Conservation (phyloP, 2,797 vertebrate genomes). For the Sardinella longiceps region DNA sequence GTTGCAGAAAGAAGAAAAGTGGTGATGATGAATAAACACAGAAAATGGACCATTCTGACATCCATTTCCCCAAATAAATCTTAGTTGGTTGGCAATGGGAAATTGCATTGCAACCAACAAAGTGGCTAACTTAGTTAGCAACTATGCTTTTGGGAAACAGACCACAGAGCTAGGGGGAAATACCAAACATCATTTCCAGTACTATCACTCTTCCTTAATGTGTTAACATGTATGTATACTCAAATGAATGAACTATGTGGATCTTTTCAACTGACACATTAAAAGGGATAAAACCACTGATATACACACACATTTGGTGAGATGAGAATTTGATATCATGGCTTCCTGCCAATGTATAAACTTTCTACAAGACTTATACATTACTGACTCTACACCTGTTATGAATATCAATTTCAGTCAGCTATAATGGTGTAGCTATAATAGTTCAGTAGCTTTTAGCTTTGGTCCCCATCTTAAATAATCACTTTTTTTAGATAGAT, state of each 20-base stretch:
- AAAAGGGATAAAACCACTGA: neutral
- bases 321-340: no score
- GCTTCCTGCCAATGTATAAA: no score
- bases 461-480: neutral
- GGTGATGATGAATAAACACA: neutral
- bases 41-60: neutral
- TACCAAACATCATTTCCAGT: no score
- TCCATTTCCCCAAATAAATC: no score
- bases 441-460: neutral
- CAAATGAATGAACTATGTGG: no score
- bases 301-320: no score
- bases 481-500: neutral
- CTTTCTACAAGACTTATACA: no score
- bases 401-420: neutral
- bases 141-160: no score
- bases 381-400: no score
- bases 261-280: neutral
- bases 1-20: neutral
- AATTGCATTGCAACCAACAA: no score
- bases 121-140: no score
- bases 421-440: neutral
- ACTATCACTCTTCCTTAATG: neutral
- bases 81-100: no score
- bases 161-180: neutral
- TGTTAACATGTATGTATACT: neutral